Conservation (phyloP, 2,888 invertebrate genomes). For the Helicoverpa assulta region DNA sequence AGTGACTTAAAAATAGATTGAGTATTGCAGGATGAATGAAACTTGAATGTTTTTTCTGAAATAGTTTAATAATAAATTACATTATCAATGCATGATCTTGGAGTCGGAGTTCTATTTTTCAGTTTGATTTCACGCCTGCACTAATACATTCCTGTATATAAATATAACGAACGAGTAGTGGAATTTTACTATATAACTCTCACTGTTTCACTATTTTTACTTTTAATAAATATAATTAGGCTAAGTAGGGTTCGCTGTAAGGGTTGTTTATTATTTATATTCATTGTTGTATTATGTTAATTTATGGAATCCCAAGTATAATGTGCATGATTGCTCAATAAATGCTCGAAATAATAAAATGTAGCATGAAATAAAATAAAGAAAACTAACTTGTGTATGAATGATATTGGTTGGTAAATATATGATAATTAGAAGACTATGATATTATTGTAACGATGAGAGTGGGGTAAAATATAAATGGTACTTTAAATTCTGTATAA, state of each 20-base stretch:
- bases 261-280: constrained; percentile 57
- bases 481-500: constrained; percentile 34
- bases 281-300: constrained; percentile 21
- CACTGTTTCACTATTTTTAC: constrained; percentile 84
- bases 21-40: background rate
- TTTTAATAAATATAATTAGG: constrained; percentile 72
- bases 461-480: constrained; percentile 16
- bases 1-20: constrained; percentile 13
- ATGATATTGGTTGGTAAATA: constrained; percentile 20
- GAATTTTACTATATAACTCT: constrained; percentile 82
- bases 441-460: constrained; percentile 27
- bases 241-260: constrained; percentile 71
- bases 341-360: constrained; percentile 41
- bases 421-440: constrained; percentile 28
- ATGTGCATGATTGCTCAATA: constrained; percentile 52
- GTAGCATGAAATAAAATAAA: constrained; percentile 48
- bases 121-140: constrained; percentile 67
- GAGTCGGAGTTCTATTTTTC: constrained; percentile 51
- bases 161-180: constrained; percentile 75
- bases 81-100: background rate
- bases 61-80: constrained; percentile 12
- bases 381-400: constrained; percentile 30
- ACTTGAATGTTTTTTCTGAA: background rate
- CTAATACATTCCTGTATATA: constrained; percentile 81
- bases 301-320: constrained; percentile 55